Evolutionary conservation across 35 echinoderm and acorn worm genomes (phyloP), one percentile per base, ranked within the genome.

Genomic region (Apostichopus californicus): DNA sequence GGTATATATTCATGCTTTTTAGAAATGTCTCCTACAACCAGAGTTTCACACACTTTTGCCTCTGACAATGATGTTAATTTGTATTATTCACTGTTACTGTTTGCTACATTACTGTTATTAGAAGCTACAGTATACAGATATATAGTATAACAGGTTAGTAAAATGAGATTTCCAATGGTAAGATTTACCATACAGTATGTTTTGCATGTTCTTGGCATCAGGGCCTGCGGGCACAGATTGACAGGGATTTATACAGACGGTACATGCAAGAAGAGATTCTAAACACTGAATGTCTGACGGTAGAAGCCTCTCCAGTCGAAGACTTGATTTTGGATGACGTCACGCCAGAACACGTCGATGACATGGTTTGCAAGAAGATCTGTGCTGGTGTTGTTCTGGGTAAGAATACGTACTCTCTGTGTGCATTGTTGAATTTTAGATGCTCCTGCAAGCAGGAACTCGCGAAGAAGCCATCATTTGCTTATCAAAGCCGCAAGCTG

Each of bases 191-290:
- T 75, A 25, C 24, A 25, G 24, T 25, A 18, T n/a, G 18, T 81
- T 59, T 46, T 56, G 63, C 53, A 28, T 18, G 58, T 72, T 5
- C 8, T 56, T 59, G 17, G 46, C 55, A 14, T 9, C 52, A 99
- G 97, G 97, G 97, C 64, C 78, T 96, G 54, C 58, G 97, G 10
- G 97, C 97, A 17, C 97, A 99, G 79, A 96, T 99, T 18, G 97
- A 99, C 75, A 83, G 97, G 68, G 95, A 96, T 28, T 77, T 96
- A 26, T 99, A 99, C 92, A 73, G 83, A 77, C 85, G 83, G 28
- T 93, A 95, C 85, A 99, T 99, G 97, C 97, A 99, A 59, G 95
- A 99, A 14, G 97, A 99, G 91, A 96, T 96, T 57, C 79, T 99
- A 15, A 95, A 92, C 60, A 99, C 97, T 15, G 81, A 91, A 4